Conservation (phyloP, 2,888 invertebrate genomes). For the Spicauda simplicius region DNA sequence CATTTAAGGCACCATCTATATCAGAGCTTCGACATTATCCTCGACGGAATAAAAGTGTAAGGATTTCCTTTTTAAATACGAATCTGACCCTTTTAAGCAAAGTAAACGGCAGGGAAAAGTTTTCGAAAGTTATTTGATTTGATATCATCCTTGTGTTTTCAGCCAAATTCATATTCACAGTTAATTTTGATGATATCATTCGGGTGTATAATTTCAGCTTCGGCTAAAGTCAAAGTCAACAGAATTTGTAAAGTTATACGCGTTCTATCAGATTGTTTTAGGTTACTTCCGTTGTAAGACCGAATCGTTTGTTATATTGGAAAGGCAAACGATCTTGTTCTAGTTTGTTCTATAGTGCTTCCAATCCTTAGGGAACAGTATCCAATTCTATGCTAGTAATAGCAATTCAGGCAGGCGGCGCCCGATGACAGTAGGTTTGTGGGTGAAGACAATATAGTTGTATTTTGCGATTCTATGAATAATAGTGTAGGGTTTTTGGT, state of each 20-base stretch:
- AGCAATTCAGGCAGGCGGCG: slow-evolving; percentile 17
- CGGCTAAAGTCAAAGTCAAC: slow-evolving; percentile 5
- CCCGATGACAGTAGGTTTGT: slow-evolving; percentile 7
- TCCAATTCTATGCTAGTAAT: slow-evolving; percentile 30
- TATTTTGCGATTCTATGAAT: no score
- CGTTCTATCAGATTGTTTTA: not conserved
- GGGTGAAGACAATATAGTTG: not conserved
- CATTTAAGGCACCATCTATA: no score
- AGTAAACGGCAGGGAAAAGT: not conserved
- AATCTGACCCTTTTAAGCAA: slow-evolving; percentile 1
- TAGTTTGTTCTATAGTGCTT: slow-evolving; percentile 22
- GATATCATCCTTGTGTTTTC: slow-evolving; percentile 3
- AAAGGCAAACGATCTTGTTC: slow-evolving; percentile 8
- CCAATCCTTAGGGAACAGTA: slow-evolving; percentile 15
- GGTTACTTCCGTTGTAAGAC: slow-evolving; percentile 5
- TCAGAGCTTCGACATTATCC: not conserved
- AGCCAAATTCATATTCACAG: slow-evolving; percentile 1
- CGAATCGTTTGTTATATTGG: slow-evolving; percentile 7
- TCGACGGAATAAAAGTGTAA: not conserved
- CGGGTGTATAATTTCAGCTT: slow-evolving; percentile 3
- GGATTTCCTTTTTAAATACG: not conserved
- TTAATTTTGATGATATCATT: slow-evolving; percentile 2
- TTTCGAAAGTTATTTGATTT: not conserved
- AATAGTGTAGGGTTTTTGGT: no score
- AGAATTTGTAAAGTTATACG: slow-evolving; percentile 5